phyloP scores from a whole-genome alignment of 1,140 invertebrate genomes.

The Dendrolimus kikuchii region DNA sequence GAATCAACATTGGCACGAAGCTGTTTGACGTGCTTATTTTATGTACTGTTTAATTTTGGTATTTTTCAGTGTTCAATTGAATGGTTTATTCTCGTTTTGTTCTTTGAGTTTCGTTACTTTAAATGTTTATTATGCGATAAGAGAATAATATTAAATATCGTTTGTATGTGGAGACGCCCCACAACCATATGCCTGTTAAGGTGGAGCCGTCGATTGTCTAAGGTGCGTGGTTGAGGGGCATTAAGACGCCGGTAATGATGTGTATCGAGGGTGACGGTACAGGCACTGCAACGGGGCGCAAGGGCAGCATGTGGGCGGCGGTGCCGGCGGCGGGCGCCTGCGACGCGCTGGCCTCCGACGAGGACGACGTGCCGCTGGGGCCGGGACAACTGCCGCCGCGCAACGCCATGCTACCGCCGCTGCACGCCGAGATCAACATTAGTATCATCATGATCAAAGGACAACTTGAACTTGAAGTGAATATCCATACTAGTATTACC shows the following conservation, averaged over 20 bases:
- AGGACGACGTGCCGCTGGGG: conserved; percentile 74
- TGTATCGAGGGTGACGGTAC: conserved; percentile 28
- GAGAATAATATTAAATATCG: background rate
- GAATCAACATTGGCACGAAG: conserved; percentile 59
- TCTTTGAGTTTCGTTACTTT: conserved; percentile 32
- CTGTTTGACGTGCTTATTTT: conserved; percentile 70
- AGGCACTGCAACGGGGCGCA: conserved; percentile 64
- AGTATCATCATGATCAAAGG: conserved; percentile 92
- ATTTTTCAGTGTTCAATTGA: conserved; percentile 56
- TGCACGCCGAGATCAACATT: conserved; percentile 86
- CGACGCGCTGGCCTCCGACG: conserved; percentile 47
- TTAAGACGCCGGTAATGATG: conserved; percentile 18
- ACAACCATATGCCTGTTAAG: background rate
- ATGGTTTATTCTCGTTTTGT: conserved; percentile 52
- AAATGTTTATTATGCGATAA: conserved; percentile 8
- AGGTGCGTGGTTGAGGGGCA: conserved; percentile 4
- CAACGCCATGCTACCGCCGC: conserved; percentile 78
- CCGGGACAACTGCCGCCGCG: conserved; percentile 85
- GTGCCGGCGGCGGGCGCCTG: conserved; percentile 52
- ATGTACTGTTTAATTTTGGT: conserved; percentile 57
- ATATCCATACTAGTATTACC: background rate
- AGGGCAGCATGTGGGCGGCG: conserved; percentile 69
- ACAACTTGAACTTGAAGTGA: conserved; percentile 91
- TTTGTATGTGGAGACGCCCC: too few species aligned
- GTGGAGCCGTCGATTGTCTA: conserved; percentile 1